These are phyloP conservation scores for Diarsia mendica DNA, from an alignment of 2,888 invertebrate species.

Conservation along the genomic window DNA sequence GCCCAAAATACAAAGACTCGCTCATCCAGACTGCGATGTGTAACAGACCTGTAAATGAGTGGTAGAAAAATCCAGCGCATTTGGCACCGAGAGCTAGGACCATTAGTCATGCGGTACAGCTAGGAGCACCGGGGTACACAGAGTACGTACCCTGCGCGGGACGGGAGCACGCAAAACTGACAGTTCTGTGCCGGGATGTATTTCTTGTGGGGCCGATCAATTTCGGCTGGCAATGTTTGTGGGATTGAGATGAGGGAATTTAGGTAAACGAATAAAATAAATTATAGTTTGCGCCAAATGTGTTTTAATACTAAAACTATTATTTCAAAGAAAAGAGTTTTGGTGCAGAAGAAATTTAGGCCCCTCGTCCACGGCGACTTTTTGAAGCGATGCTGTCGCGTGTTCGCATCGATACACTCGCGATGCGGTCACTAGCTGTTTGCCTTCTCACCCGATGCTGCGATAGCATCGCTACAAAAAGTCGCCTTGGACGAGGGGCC, in stretches of 20 bases:
- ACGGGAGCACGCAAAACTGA: constrained; percentile 49
- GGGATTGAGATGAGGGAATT: constrained; percentile 2
- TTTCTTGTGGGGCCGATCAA: constrained; percentile 55
- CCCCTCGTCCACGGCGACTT: too few relatives aligned
- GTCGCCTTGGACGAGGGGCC: too few relatives aligned
- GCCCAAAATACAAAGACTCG: not conserved
- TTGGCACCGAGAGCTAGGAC: constrained; percentile 8
- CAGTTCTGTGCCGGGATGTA: constrained; percentile 51
- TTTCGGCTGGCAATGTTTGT: constrained; percentile 7
- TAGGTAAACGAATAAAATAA: too few relatives aligned
- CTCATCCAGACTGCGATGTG: not conserved
- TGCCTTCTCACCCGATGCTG: too few relatives aligned
- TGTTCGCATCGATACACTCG: too few relatives aligned
- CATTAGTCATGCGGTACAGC: constrained; percentile 45
- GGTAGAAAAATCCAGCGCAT: constrained; percentile 33
- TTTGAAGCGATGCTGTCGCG: too few relatives aligned
- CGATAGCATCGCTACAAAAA: too few relatives aligned
- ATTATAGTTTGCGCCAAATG: too few relatives aligned
- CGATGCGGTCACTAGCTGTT: too few relatives aligned
- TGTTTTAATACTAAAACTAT: too few relatives aligned
- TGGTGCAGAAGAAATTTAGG: not conserved
- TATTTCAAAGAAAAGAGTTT: too few relatives aligned
- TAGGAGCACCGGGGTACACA: constrained; percentile 13
- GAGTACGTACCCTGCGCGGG: constrained; percentile 35
- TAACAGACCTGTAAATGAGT: constrained; percentile 8